Evolutionary conservation across 2,797 vertebrate species (phyloP), one percentile per base, ranked within the genome.

Genomic region (Phataginus tetradactyla): DNA sequence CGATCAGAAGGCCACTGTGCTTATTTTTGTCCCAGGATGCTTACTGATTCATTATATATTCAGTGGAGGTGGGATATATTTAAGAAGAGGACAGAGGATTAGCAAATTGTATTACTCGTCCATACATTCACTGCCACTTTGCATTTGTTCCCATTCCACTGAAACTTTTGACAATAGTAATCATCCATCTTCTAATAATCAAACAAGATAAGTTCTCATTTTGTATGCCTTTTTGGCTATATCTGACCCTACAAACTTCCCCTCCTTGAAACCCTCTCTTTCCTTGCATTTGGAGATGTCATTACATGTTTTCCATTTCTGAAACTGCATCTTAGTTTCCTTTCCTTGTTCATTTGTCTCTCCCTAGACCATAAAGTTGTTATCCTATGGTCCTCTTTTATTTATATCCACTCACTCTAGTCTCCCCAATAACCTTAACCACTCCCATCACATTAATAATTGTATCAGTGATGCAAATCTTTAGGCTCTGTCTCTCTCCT

Each of bases 311-410:
- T 92, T 66, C n/a, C 29, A 55, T 64, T 86, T 92, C 12, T 89
- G 59, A 77, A 17, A 87, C 27, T 79, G 59, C 9, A 69, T 63
- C n/a, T 84, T 83, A 90, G 14, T 57, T 9, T 90, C 27, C 18
- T 90, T 94, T 61, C 77, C 15, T 68, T 81, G 42, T 86, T 89
- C 45, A 84, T 25, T 81, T 93, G 85, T 83, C n/a, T 95, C 34
- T 66, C 34, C 20, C 68, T 91, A 42, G 23, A 68, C 55, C n/a
- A 27, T 59, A 14, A 92, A 85, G 39, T 25, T 61, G 63, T 7
- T 83, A 18, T 79, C 63, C 18, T 61, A 25, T 21, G 6, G 9
- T 64, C 32, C 42, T 69, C n/a, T 87, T 68, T 55, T 80, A 66
- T 86, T 66, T 87, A 32, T 79, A 39, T 27, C 42, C 55, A 83